Percentiles rank a stretch among this genome's conserved stretches.
These are phyloP conservation scores for Sterna hirundo DNA, from an alignment of 2,113 vertebrate species.

Conservation along the genomic window DNA sequence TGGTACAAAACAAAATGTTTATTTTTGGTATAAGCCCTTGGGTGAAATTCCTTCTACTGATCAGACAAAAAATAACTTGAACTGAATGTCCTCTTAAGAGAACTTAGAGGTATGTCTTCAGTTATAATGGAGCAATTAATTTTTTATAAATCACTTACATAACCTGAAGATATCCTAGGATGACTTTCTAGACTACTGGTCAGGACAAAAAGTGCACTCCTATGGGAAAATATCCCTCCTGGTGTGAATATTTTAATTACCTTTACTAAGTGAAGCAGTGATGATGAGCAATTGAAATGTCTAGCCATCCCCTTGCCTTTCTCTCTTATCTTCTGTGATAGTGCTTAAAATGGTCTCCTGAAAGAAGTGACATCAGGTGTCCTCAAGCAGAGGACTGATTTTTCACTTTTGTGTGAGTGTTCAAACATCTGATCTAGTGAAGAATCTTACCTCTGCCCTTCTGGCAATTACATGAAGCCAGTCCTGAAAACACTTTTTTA, in stretches of 20 bases:
- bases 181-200: neutral
- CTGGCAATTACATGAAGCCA: neutral
- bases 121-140: neutral
- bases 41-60: neutral
- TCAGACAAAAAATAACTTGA: neutral
- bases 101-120: neutral
- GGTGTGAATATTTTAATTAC: neutral
- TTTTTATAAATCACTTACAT: slow-evolving; percentile 8
- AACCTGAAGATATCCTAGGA: neutral
- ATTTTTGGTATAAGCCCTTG: neutral
- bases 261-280: neutral
- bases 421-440: neutral
- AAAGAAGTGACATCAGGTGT: neutral
- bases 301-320: neutral
- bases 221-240: neutral
- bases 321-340: neutral
- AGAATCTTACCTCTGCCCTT: neutral
- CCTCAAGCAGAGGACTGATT: neutral
- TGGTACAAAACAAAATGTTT: neutral
- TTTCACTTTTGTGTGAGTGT: neutral
- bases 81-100: neutral
- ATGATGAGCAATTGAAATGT: neutral
- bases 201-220: neutral
- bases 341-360: neutral
- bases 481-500: neutral